phyloP scores from a whole-genome alignment of 1,140 invertebrate genomes.

The Lordiphosa collinella region DNA sequence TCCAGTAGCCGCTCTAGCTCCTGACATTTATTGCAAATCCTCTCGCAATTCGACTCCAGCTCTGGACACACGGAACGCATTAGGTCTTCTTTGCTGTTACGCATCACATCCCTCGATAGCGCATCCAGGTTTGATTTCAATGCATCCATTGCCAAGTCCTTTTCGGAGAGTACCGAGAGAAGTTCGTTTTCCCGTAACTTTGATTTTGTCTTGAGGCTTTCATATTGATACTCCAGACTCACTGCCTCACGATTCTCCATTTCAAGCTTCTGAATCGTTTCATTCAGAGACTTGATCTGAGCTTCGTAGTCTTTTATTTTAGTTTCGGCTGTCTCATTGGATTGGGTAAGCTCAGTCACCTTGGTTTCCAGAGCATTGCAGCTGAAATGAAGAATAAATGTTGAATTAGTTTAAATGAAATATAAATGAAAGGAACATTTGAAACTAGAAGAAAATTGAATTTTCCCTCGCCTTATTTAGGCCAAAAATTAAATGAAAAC shows the following conservation, averaged over 20 bases:
- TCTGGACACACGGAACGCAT: constrained; percentile 48
- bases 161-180: constrained; percentile 48
- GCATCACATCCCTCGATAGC: constrained; percentile 25
- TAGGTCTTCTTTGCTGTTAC: constrained; percentile 45
- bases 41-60: constrained; percentile 31
- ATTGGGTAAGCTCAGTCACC: constrained; percentile 17
- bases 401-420: too few relatives aligned
- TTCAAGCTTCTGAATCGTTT: constrained; percentile 48
- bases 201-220: constrained; percentile 53
- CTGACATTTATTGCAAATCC: constrained; percentile 49
- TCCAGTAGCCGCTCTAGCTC: constrained; percentile 42
- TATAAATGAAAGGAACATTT: too few relatives aligned
- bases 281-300: constrained; percentile 40
- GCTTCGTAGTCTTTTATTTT: constrained; percentile 42
- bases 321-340: constrained; percentile 30
- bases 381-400: constrained; percentile 19
- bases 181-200: constrained; percentile 65
- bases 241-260: constrained; percentile 66
- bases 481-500: too few relatives aligned
- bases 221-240: constrained; percentile 71
- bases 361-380: constrained; percentile 21
- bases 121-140: constrained; percentile 33
- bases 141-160: constrained; percentile 29
- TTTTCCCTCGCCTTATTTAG: too few relatives aligned
- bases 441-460: too few relatives aligned